Evolutionary conservation across 2,888 invertebrate species (phyloP).

Genomic region (Bembecia ichneumoniformis): DNA sequence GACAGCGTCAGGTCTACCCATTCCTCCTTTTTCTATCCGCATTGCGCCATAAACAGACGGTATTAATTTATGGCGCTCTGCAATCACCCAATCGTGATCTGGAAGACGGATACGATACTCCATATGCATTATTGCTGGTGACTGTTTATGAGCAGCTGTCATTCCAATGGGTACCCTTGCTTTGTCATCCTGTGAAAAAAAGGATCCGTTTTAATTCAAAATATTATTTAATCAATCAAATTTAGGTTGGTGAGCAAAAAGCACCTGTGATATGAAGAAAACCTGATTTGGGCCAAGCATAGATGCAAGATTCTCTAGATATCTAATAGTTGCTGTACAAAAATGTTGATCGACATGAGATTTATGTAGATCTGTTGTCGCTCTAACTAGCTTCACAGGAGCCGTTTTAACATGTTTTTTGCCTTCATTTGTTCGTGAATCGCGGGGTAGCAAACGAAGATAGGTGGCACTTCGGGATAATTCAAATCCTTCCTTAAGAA

Average conservation of each 20-base stretch:
- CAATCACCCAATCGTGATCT: background rate
- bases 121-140: background rate
- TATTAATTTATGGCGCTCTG: background rate
- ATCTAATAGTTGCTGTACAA: constrained; percentile 1
- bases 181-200: constrained; percentile 23
- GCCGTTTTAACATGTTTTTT: constrained; percentile 4
- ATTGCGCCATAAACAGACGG: background rate
- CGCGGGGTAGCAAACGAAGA: constrained; percentile 1
- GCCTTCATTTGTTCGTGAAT: constrained; percentile 1
- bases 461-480: constrained; percentile 1
- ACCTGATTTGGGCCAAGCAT: background rate
- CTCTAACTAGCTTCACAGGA: constrained; percentile 2
- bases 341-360: constrained; percentile 1
- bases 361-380: constrained; percentile 2
- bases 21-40: background rate
- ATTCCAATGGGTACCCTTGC: constrained; percentile 32
- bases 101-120: background rate
- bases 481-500: constrained; percentile 1
- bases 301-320: constrained; percentile 5
- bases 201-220: too few species aligned
- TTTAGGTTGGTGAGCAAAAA: background rate
- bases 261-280: background rate
- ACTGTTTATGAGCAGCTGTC: constrained; percentile 23
- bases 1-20: background rate
- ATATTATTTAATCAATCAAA: background rate